Percentiles rank a stretch among this genome's conserved stretches.
Conservation (phyloP, 2,797 vertebrate species). For the Podarcis siculus region DNA sequence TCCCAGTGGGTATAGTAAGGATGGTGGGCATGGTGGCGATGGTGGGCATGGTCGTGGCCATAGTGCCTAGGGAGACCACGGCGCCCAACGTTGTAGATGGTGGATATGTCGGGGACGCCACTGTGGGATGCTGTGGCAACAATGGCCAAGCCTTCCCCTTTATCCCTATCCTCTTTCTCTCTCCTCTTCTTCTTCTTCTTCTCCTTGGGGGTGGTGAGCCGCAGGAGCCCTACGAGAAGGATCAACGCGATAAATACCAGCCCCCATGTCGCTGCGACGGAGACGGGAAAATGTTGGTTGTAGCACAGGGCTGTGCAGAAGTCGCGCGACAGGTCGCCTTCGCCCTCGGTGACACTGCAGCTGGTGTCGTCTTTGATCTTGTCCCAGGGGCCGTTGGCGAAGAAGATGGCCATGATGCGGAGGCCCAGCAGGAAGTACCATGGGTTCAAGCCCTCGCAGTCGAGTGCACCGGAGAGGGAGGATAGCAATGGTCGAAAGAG, state of each 20-base stretch:
- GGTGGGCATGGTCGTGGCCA: background rate
- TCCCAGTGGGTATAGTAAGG: background rate
- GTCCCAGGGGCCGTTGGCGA: constrained; percentile 32
- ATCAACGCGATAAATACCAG: background rate
- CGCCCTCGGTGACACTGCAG: background rate
- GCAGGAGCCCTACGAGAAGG: constrained; percentile 23
- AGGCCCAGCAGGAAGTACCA: constrained; percentile 44
- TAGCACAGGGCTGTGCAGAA: constrained; percentile 29
- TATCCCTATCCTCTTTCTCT: background rate
- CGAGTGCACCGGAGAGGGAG: constrained; percentile 27
- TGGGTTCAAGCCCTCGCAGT: constrained; percentile 25
- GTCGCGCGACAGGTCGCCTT: background rate
- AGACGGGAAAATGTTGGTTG: background rate
- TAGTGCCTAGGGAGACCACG: background rate
- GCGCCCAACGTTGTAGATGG: background rate
- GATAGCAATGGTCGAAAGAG: constrained; percentile 29
- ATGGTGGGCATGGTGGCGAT: background rate
- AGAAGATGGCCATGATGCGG: constrained; percentile 38
- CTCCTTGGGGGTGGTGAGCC: constrained; percentile 8
- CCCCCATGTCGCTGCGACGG: background rate
- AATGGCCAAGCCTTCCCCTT: background rate
- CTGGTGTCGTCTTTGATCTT: background rate
- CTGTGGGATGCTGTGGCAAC: background rate
- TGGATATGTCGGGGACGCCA: background rate
- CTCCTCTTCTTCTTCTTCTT: background rate